Evolutionary conservation across 1,140 invertebrate species (phyloP).

Genomic region (Kradibia gibbosae): DNA sequence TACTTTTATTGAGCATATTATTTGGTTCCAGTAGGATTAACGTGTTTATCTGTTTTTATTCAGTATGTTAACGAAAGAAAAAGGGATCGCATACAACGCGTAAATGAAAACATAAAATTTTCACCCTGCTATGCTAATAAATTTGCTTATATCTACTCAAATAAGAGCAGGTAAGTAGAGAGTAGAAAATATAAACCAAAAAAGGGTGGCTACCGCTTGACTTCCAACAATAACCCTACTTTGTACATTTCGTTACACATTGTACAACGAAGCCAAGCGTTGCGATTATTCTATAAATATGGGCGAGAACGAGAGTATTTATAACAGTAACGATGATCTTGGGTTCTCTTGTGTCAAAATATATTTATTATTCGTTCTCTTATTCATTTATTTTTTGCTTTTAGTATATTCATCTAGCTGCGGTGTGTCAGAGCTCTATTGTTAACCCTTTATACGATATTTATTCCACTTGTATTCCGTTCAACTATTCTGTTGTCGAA

Average conservation of each 20-base stretch:
- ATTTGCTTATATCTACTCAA: constrained; percentile 66
- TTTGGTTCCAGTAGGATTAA: constrained; percentile 16
- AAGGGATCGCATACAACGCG: constrained; percentile 28
- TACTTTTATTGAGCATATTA: constrained; percentile 50
- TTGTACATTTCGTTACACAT: constrained; percentile 65
- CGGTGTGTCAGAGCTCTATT: constrained; percentile 67
- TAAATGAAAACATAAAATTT: constrained; percentile 69
- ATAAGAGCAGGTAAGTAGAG: constrained; percentile 54
- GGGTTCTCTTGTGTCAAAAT: constrained; percentile 72
- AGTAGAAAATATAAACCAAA: constrained; percentile 19
- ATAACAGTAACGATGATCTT: background rate
- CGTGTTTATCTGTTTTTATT: constrained; percentile 5
- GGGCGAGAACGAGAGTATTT: background rate
- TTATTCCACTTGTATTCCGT: constrained; percentile 67
- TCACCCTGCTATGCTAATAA: constrained; percentile 55
- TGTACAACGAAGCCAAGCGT: constrained; percentile 53
- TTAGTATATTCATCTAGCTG: constrained; percentile 52
- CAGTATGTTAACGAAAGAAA: too few relatives aligned
- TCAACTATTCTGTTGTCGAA: constrained; percentile 56
- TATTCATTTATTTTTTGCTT: constrained; percentile 52
- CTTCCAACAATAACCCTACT: constrained; percentile 27
- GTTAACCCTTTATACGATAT: constrained; percentile 70
- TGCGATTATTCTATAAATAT: constrained; percentile 11
- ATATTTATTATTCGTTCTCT: constrained; percentile 69
- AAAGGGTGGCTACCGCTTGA: background rate